Base-by-base conservation (phyloP, 2,797 vertebrate species). In the Knipowitschia caucasica region DNA sequence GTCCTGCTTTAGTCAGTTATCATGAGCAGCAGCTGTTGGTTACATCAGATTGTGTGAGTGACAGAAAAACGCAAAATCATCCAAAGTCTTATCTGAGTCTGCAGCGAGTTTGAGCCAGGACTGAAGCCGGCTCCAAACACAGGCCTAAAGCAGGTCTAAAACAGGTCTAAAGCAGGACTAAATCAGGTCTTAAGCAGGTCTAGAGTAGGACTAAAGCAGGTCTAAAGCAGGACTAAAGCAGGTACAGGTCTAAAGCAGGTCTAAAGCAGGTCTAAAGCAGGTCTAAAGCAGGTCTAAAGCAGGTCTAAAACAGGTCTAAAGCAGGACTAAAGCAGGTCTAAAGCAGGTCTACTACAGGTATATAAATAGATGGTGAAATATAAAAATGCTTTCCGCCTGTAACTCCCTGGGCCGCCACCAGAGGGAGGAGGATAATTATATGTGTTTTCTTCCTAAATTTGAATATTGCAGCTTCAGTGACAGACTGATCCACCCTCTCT, bases 51-150 rank as follows among this genome's bases (percentile, higher is more conserved):
- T 51, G 47, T 46, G 53, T 30, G 50, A 45, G 24, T n/a, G 1
- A 49, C 33, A 31, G 43, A 20, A 62, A 58, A 53, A 11, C 30
- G 70, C 70, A 64, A 62, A 68, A 51, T 75, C 73, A 82, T 7
- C 23, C 26, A 7, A n/a, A 14, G 2, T 10, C 33, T 29, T 35
- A 38, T 62, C 43, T 31, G 9, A 12, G 18, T 3, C 17, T 31
- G 26, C 26, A 47, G 45, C 8, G 15, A 18, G 26, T 46, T 46
- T 15, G 14, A 18, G 21, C 21, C 34, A 17, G 34, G 34, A 17
- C 17, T 38, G 15, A 38, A 24, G 10, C 38, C n/a, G n/a, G n/a
- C n/a, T n/a, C 9, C 9, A 20, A 40, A 40, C 10, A 6, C 18
- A 23, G 20, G 8, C 6, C 40, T 43, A 25, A 24, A 43, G 4